phyloP scores from a whole-genome alignment of 2,888 invertebrate genomes.

The Apamea sordens region DNA sequence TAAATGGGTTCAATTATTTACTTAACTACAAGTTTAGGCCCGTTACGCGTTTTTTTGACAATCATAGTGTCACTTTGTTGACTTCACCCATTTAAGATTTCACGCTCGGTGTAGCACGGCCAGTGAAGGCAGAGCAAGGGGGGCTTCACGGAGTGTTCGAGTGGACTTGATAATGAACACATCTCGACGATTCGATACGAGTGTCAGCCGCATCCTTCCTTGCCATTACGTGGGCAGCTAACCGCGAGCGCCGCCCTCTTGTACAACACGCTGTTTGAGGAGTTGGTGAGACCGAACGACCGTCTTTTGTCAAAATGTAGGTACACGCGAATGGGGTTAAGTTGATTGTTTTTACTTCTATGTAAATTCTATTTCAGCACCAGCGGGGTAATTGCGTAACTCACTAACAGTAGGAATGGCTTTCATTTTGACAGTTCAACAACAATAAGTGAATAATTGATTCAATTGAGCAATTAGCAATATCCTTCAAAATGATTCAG shows the following conservation, averaged over 20 bases:
- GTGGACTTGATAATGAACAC: slow-evolving; percentile 78
- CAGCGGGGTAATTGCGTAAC: neutral
- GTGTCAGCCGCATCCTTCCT: slow-evolving; percentile 81
- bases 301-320: slow-evolving; percentile 4
- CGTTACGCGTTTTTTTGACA: slow-evolving; percentile 55
- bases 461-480: too few relatives aligned
- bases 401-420: neutral
- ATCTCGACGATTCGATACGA: slow-evolving; percentile 83
- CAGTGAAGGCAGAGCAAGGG: slow-evolving; percentile 72
- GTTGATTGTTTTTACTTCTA: slow-evolving; percentile 1
- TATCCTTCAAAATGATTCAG: too few relatives aligned
- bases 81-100: slow-evolving; percentile 77
- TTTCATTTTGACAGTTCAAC: neutral
- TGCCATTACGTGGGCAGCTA: slow-evolving; percentile 72
- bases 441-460: too few relatives aligned
- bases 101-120: slow-evolving; percentile 78
- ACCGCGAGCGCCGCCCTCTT: slow-evolving; percentile 73
- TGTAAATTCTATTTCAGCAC: neutral
- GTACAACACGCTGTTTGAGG: slow-evolving; percentile 16
- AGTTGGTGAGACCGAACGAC: neutral
- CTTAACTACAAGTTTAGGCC: slow-evolving; percentile 45
- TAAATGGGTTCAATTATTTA: slow-evolving; percentile 50
- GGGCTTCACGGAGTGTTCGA: slow-evolving; percentile 61
- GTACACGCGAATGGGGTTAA: neutral
- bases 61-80: slow-evolving; percentile 60